Evolutionary conservation across 2,113 vertebrate species (phyloP), one percentile per base, ranked within the genome.

Genomic region (Taxidea taxus): DNA sequence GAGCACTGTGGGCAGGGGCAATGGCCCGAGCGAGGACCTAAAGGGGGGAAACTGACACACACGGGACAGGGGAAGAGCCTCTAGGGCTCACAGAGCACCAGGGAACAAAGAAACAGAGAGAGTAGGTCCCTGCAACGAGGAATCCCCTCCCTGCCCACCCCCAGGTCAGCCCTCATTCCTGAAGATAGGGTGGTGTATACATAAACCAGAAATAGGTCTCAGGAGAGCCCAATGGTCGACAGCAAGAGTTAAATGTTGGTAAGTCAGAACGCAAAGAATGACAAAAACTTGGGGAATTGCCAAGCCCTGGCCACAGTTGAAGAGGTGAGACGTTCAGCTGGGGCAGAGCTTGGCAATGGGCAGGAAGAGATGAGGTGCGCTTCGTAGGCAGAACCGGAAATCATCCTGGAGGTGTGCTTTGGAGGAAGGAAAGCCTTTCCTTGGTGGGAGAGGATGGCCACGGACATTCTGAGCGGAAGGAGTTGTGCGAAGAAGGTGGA

Each of bases 281-380:
- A 60, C 27, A 60, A 23, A 39, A 34, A 66, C 25, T 5, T 42
- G 84, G 47, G 54, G 31, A 75, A 37, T 4, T 23, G 23, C 25
- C 81, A 39, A 83, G 58, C 15, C 10, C 39, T 34, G 34, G 42
- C 25, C 54, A 56, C 47, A 37, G 51, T n/a, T 20, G 64, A 72
- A 1, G 20, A 81, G 18, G 29, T 37, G 15, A 2, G 12, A 62
- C n/a, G 54, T 47, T 70, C 20, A 18, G 42, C 13, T 13, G 1
- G 11, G 60, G 54, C 29, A 64, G 27, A 39, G n/a, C 54, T 27
- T 39, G 25, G 14, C 31, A 25, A 29, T 3, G 2, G 34, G 27
- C n/a, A 13, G 34, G 20, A 37, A n/a, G 21, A 81, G 77, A 23
- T 4, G n/a, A 9, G 14, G 21, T 6, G 7, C 0, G 0, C 78